Percentiles rank a stretch among this genome's conserved stretches.
Conservation (phyloP, 2,888 invertebrate genomes). For the Byasa hedistus region DNA sequence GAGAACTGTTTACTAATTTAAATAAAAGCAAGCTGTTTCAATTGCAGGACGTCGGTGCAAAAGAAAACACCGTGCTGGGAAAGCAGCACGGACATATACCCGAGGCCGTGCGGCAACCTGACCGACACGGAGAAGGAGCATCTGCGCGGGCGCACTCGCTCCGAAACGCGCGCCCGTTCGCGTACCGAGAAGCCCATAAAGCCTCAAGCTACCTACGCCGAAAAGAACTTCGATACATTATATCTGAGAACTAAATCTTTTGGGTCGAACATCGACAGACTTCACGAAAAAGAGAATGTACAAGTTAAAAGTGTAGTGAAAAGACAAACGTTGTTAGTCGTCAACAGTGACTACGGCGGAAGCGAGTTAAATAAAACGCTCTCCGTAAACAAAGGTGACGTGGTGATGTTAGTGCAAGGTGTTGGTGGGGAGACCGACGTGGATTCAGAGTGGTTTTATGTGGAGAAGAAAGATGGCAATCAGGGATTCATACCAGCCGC, state of each 20-base stretch:
- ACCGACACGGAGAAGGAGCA: slow-evolving; percentile 89
- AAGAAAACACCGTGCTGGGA: slow-evolving; percentile 89
- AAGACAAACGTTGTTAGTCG: slow-evolving; percentile 85
- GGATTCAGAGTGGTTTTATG: slow-evolving; percentile 88
- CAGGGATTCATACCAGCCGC: slow-evolving; percentile 89
- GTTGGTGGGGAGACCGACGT: slow-evolving; percentile 67
- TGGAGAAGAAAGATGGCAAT: slow-evolving; percentile 83
- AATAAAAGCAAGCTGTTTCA: not conserved
- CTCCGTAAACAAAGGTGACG: slow-evolving; percentile 85
- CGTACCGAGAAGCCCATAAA: slow-evolving; percentile 56
- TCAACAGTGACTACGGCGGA: slow-evolving; percentile 82
- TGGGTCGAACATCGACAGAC: slow-evolving; percentile 55
- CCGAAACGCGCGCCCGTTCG: slow-evolving; percentile 83
- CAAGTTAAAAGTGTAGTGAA: slow-evolving; percentile 32
- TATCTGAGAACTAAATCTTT: slow-evolving; percentile 81
- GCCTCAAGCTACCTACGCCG: slow-evolving; percentile 76
- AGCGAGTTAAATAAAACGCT: slow-evolving; percentile 81
- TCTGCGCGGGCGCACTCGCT: slow-evolving; percentile 81
- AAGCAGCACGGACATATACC: slow-evolving; percentile 89
- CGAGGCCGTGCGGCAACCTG: slow-evolving; percentile 89
- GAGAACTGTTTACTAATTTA: not conserved
- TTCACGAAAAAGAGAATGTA: slow-evolving; percentile 48
- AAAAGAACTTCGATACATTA: slow-evolving; percentile 85
- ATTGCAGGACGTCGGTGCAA: slow-evolving; percentile 68
- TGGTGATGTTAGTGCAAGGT: slow-evolving; percentile 83